Base-by-base conservation (phyloP, 2,113 vertebrate species). In the Pedetes capensis region DNA sequence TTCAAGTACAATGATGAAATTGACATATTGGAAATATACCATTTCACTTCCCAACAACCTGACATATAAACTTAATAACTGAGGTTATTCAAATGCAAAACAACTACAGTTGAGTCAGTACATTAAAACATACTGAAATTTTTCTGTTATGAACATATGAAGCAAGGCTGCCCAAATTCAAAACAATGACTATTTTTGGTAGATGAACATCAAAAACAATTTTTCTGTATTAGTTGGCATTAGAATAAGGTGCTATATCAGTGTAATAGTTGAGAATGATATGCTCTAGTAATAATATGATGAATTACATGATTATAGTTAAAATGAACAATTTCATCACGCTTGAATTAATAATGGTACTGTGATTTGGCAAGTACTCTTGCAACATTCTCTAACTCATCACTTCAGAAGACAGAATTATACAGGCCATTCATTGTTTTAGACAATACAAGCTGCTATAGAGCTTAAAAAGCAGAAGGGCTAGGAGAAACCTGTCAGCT, bases 261-360 rank as follows among this genome's bases (percentile, higher is more conserved):
- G 98, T 98, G 97, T 98, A 98, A 98, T 98, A 98, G 98, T 98
- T 98, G 98, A 98, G 97, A 98, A 97, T 98, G 98, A 98, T 98
- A 98, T 98, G 98, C 98, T 98, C 98, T 98, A 98, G 98, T 98
- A 98, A 98, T 98, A 97, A 98, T 99, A 99, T 99, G 99, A 99
- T 99, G 98, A 99, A 99, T 99, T 99, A 98, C 98, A 98, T 98
- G 98, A 99, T 99, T 99, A 99, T 98, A 99, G 98, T 98, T 99
- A 99, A 99, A 99, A 99, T 99, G 98, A 99, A 99, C 98, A 99
- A 98, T 99, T 99, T 99, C 98, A 99, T 98, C 97, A 98, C 97
- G 99, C 98, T 98, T 98, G 98, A 98, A 98, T 98, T 98, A 98
- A 98, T 98, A 97, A 98, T 98, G 97, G 98, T 96, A 96, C 98